Percentiles rank a stretch among this genome's conserved stretches.
Evolutionary conservation across 2,888 invertebrate species (phyloP).

Genomic region (Lithophane semibrunnea): DNA sequence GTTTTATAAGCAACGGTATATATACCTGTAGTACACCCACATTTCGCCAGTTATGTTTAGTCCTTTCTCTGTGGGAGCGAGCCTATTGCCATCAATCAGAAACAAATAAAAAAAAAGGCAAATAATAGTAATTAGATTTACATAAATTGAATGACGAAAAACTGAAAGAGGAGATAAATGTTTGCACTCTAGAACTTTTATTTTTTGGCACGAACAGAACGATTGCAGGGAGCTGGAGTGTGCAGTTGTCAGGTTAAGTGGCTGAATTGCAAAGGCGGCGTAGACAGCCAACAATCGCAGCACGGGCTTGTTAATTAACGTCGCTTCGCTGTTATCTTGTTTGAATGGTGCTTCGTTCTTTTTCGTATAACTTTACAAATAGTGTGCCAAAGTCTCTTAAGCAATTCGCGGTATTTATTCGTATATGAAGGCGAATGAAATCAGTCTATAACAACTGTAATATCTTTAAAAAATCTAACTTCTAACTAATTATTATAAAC

Average conservation of each 20-base stretch:
- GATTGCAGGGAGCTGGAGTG: neutral
- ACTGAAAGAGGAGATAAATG: slow-evolving; percentile 9
- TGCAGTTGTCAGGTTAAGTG: slow-evolving; percentile 21
- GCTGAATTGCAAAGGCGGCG: slow-evolving; percentile 13
- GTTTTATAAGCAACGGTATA: too few species aligned
- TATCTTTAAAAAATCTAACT: neutral
- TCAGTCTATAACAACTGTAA: too few species aligned
- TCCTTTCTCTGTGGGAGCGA: too few species aligned
- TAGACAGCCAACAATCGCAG: slow-evolving; percentile 6
- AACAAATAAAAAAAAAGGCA: too few species aligned
- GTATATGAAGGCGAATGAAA: too few species aligned
- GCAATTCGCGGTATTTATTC: neutral
- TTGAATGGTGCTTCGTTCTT: slow-evolving; percentile 11
- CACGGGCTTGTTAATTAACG: slow-evolving; percentile 21
- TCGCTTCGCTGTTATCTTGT: slow-evolving; percentile 14
- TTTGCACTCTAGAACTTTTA: neutral
- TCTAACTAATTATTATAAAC: too few species aligned
- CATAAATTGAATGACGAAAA: neutral
- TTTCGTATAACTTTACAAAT: slow-evolving; percentile 6
- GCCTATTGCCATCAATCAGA: too few species aligned
- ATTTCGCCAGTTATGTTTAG: too few species aligned
- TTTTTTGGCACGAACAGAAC: slow-evolving; percentile 9
- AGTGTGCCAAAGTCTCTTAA: neutral
- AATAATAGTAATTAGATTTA: too few species aligned
- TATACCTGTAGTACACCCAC: too few species aligned